Percentiles rank a stretch among this genome's conserved stretches.
Conservation (phyloP, 2,113 vertebrate species). For the Plecotus auritus region DNA sequence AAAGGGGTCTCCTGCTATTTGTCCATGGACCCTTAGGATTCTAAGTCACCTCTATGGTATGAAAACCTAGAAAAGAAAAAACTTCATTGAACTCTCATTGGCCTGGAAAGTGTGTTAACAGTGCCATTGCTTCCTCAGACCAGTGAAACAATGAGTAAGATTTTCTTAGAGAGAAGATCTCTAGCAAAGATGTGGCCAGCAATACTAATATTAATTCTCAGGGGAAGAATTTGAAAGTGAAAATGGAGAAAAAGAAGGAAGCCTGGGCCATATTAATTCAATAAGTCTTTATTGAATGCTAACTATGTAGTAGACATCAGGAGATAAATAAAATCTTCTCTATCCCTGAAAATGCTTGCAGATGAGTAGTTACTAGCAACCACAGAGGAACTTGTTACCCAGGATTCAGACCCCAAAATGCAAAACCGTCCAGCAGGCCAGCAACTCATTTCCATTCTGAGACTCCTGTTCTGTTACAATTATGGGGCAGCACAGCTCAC, state of each 20-base stretch:
- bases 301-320: neutral
- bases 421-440: neutral
- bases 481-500: neutral
- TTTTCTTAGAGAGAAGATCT: neutral
- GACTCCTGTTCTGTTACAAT: neutral
- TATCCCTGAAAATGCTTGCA: neutral
- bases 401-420: neutral
- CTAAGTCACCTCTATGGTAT: neutral
- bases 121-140: neutral
- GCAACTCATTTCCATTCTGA: conserved; percentile 5
- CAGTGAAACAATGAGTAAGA: neutral
- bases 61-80: neutral
- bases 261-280: neutral
- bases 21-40: neutral
- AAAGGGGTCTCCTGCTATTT: neutral
- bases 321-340: neutral
- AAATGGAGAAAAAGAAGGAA: neutral
- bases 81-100: neutral
- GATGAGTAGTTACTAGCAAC: neutral
- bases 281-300: neutral
- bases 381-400: neutral
- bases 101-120: neutral
- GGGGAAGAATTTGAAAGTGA: neutral
- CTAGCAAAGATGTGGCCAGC: neutral
- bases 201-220: neutral